Base-by-base conservation (phyloP, 2,888 invertebrate genomes). In the Aradus depressus region DNA sequence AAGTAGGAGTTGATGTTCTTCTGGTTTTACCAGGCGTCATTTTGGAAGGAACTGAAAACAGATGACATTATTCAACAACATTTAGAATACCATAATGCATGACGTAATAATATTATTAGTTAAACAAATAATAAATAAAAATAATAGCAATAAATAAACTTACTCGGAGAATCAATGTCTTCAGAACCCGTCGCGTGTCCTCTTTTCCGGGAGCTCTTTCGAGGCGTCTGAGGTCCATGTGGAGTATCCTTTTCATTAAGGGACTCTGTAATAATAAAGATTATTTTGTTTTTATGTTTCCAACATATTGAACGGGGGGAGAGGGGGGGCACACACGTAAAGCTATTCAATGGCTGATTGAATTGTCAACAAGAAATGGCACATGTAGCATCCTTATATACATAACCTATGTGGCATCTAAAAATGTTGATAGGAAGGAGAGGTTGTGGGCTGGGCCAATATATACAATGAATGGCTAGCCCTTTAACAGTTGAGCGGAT, bases 11-110 rank as follows among this genome's bases (percentile, higher is more conserved):
- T 10, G 16, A 22, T n/a, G 19, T n/a, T 18, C 22, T 23, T 18
- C n/a, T 26, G 19, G 28, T 45, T 41, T 47, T 44, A 4, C 57
- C 58, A 4, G 62, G 60, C 4, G 62, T 55, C 18, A 55, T 56
- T 55, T 59, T 64, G 12, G 55, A 53, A 34, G 63, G 64, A 51
- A 63, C 64, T 65, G 60, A 45, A 63, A 64, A 39, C n/a, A 18
- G 34, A 26, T 12, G 16, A 23, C 2, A 42, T 25, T 12, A 10
- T 31, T n/a, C 21, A 21, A 44, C 5, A 16, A 23, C 4, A 2
- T 1, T 22, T 5, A n/a, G 18, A n/a, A n/a, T n/a, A n/a, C n/a
- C n/a, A n/a, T n/a, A 12, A 3, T 14, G 26, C 47, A 22, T 19
- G 19, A 19, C 38, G 6, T 5, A 3, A 39, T 21, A 4, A 39